phyloP scores from a whole-genome alignment of 2,888 invertebrate species.

The Yponomeuta malinellus region DNA sequence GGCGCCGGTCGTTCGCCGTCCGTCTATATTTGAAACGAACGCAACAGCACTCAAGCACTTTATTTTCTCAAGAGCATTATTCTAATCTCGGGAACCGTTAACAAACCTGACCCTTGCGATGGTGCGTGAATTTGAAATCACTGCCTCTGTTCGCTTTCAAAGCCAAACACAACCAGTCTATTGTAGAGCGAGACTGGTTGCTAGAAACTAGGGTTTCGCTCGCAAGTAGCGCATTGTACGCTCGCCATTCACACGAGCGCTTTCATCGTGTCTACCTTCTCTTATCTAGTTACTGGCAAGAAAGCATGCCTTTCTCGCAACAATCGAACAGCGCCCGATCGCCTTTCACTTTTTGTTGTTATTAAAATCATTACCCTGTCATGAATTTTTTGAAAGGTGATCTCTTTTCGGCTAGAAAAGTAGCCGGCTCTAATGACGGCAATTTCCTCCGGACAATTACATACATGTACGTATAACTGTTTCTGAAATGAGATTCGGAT shows the following conservation, averaged over 20 bases:
- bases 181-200: not conserved
- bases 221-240: conserved; percentile 39
- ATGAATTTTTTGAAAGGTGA: conserved; percentile 44
- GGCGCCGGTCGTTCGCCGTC: conserved; percentile 39
- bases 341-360: conserved; percentile 69
- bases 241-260: conserved; percentile 54
- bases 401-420: conserved; percentile 27
- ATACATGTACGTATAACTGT: not conserved
- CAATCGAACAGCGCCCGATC: conserved; percentile 35
- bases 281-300: conserved; percentile 61
- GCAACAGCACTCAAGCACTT: conserved; percentile 36
- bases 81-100: conserved; percentile 38
- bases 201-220: conserved; percentile 40
- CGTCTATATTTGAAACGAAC: conserved; percentile 54
- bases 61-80: conserved; percentile 25
- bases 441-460: conserved; percentile 16
- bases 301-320: conserved; percentile 53
- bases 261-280: conserved; percentile 51
- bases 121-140: conserved; percentile 2
- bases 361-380: conserved; percentile 57
- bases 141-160: conserved; percentile 1
- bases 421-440: conserved; percentile 19
- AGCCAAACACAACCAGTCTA: not conserved
- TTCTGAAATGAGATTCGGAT: conserved; percentile 3
- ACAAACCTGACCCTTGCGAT: conserved; percentile 26